A percentile compares a stretch with the other conserved stretches of the same genome.
These are phyloP conservation scores for Cyanoderma ruficeps DNA, from an alignment of 2,113 vertebrate species.

Conservation along the genomic window DNA sequence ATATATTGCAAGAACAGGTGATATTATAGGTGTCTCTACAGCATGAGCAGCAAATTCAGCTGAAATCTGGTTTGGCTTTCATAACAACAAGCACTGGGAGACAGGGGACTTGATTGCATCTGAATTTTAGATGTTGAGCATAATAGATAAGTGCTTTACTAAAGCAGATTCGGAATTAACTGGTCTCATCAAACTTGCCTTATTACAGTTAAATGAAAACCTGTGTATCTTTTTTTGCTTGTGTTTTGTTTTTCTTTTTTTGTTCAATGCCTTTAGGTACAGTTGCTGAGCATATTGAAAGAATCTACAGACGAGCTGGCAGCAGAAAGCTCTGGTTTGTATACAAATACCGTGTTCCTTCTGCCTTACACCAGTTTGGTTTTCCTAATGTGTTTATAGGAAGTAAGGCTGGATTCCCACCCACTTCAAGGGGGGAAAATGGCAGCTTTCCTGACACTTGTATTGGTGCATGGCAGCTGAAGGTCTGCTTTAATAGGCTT, in stretches of 20 bases:
- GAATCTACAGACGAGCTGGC: constrained; percentile 93
- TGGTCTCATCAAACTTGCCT: background rate
- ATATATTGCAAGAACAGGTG: background rate
- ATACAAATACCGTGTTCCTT: background rate
- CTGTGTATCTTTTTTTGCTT: background rate
- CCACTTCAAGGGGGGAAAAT: background rate
- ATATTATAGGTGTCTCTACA: background rate
- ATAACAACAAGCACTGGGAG: background rate
- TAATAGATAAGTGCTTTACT: background rate
- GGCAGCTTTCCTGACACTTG: background rate
- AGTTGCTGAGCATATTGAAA: constrained; percentile 89
- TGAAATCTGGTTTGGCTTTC: background rate
- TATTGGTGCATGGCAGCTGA: background rate
- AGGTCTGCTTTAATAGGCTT: background rate
- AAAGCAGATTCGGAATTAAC: background rate
- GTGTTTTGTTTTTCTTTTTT: background rate
- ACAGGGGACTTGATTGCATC: background rate
- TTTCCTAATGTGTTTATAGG: background rate
- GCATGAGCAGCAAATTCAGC: background rate
- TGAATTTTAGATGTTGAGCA: background rate
- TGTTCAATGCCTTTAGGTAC: constrained; percentile 76
- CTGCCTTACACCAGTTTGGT: background rate
- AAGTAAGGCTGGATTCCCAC: background rate
- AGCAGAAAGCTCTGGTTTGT: constrained; percentile 97
- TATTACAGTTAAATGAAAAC: background rate